Conservation (phyloP, 2,113 vertebrate species). For the Pimephales promelas region DNA sequence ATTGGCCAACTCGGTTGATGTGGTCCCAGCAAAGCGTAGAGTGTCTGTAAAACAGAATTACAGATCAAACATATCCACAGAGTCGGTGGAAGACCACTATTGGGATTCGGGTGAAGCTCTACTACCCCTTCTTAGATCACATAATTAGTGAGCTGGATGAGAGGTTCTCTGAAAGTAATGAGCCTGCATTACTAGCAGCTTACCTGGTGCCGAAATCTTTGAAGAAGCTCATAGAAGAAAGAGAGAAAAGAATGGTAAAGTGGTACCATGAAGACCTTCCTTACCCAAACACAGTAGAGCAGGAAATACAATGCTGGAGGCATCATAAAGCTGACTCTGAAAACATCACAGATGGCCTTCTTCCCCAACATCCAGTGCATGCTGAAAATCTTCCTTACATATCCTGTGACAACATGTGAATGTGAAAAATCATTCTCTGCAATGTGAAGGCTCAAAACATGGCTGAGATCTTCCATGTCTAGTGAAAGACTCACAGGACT, state of each 20-base stretch:
- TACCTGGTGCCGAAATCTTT: slow-evolving; percentile 33
- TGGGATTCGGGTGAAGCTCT: slow-evolving; percentile 18
- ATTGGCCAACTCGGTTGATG: slow-evolving; percentile 31
- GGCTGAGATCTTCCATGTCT: no score
- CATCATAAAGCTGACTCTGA: no score
- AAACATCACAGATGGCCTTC: slow-evolving; percentile 13
- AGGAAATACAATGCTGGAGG: slow-evolving; percentile 35
- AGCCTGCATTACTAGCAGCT: slow-evolving; percentile 33
- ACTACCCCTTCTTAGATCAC: slow-evolving; percentile 38
- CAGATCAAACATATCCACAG: slow-evolving; percentile 36
- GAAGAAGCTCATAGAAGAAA: slow-evolving; percentile 43
- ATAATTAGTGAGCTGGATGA: slow-evolving; percentile 35
- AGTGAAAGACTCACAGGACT: no score
- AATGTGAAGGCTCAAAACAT: no score
- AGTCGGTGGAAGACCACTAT: slow-evolving; percentile 42
- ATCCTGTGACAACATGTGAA: no score
- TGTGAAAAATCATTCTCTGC: no score
- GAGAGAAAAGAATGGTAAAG: slow-evolving; percentile 19
- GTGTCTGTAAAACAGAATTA: slow-evolving; percentile 31
- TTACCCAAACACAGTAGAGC: slow-evolving; percentile 21
- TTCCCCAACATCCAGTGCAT: background rate
- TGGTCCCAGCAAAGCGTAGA: slow-evolving; percentile 32
- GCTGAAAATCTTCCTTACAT: no score
- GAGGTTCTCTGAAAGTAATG: slow-evolving; percentile 39
- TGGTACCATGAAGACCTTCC: slow-evolving; percentile 34